Conservation (phyloP, 2,888 invertebrate species). For the Xestia ashworthii region DNA sequence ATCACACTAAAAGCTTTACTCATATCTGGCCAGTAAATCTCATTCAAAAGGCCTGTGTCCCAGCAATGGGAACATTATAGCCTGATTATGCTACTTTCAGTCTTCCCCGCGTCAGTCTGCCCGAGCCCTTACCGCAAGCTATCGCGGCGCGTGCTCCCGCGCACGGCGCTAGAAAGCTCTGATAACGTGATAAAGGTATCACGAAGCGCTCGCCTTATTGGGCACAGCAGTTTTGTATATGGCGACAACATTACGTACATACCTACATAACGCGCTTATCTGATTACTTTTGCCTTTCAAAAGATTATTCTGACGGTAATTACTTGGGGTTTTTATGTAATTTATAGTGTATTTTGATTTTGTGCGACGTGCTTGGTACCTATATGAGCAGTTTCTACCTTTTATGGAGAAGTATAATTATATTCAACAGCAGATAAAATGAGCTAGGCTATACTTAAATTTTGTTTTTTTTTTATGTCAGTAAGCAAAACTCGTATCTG, state of each 20-base stretch:
- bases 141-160: slow-evolving; percentile 64
- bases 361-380: background rate
- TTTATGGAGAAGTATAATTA: slow-evolving; percentile 15
- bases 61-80: too few relatives aligned
- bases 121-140: slow-evolving; percentile 35
- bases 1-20: too few relatives aligned
- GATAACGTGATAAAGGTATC: slow-evolving; percentile 75
- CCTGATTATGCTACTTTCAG: background rate
- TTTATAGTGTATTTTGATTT: slow-evolving; percentile 24
- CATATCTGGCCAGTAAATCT: too few relatives aligned
- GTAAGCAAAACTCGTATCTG: background rate
- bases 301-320: slow-evolving; percentile 43
- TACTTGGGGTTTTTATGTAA: slow-evolving; percentile 22
- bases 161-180: slow-evolving; percentile 72
- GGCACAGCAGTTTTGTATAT: slow-evolving; percentile 61
- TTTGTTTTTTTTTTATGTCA: too few relatives aligned
- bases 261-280: slow-evolving; percentile 48
- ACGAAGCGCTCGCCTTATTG: slow-evolving; percentile 73
- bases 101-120: slow-evolving; percentile 12
- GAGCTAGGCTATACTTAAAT: background rate
- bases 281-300: slow-evolving; percentile 52
- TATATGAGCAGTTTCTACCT: background rate
- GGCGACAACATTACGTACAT: slow-evolving; percentile 52
- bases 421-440: background rate
- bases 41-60: too few relatives aligned